A percentile compares a stretch with the other conserved stretches of the same genome.
Conservation (phyloP, 2,113 vertebrate genomes). For the Cyprinodon brontotheroides region DNA sequence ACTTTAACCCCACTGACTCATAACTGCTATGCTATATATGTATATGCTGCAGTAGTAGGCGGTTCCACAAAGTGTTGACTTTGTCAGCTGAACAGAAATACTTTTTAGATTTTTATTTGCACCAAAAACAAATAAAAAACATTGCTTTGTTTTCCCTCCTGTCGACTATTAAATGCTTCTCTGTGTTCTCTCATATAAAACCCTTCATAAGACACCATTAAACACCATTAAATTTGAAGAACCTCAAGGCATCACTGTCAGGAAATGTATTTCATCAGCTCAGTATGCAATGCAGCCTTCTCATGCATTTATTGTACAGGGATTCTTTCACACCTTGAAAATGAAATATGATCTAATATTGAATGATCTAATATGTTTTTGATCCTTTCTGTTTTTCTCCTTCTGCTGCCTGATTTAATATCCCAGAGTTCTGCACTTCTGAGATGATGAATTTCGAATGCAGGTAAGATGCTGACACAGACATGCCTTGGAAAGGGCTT, state of each 20-base stretch:
- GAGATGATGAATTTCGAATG: constrained; percentile 63
- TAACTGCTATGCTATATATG: too few relatives aligned
- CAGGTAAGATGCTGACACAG: constrained; percentile 63
- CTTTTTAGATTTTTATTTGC: too few relatives aligned
- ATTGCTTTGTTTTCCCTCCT: too few relatives aligned
- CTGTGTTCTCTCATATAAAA: neutral
- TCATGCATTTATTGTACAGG: too few relatives aligned
- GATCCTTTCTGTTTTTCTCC: constrained; percentile 41
- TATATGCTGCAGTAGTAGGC: too few relatives aligned
- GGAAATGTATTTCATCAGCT: constrained; percentile 33
- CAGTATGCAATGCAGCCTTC: constrained; percentile 21
- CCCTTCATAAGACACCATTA: neutral
- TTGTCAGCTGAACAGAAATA: too few relatives aligned
- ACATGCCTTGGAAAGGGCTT: constrained; percentile 64
- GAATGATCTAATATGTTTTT: constrained; percentile 42
- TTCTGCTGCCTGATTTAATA: constrained; percentile 52
- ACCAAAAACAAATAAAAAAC: too few relatives aligned
- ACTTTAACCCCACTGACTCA: too few relatives aligned
- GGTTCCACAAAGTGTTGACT: too few relatives aligned
- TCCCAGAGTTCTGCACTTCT: constrained; percentile 42
- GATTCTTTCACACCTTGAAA: neutral
- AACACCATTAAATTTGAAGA: neutral
- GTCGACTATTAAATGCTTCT: neutral
- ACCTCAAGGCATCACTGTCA: constrained; percentile 44
- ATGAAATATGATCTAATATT: constrained; percentile 3